These are phyloP conservation scores for Chromobotia macracanthus DNA, from an alignment of 2,797 vertebrate species.

Conservation along the genomic window DNA sequence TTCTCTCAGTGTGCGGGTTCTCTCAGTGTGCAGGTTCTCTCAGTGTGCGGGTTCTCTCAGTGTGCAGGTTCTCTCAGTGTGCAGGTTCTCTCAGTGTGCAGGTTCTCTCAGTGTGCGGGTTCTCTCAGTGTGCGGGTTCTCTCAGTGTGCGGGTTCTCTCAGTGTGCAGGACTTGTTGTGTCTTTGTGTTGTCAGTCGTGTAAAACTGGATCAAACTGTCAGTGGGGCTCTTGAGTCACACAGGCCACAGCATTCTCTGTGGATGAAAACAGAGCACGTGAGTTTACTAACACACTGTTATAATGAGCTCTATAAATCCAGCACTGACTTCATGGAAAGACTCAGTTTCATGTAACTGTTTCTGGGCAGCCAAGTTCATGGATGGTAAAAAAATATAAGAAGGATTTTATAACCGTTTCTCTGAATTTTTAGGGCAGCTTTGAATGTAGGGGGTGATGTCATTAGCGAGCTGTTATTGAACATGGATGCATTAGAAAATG, in stretches of 20 bases:
- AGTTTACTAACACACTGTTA: background rate
- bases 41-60: too few species aligned
- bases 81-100: too few species aligned
- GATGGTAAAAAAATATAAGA: constrained; percentile 31
- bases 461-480: constrained; percentile 34
- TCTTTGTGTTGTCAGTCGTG: background rate
- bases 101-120: too few species aligned
- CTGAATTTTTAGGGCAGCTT: constrained; percentile 1
- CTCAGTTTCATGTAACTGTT: background rate
- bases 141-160: too few species aligned
- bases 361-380: background rate
- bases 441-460: constrained; percentile 18
- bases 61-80: too few species aligned
- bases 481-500: constrained; percentile 35
- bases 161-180: background rate
- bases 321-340: constrained; percentile 13
- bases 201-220: constrained; percentile 25
- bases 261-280: constrained; percentile 50
- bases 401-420: constrained; percentile 18
- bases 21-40: too few species aligned
- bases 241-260: constrained; percentile 66
- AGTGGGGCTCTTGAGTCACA: constrained; percentile 62
- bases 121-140: too few species aligned
- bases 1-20: background rate
- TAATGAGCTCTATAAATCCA: background rate